Evolutionary conservation across 2,113 vertebrate species (phyloP), one percentile per base, ranked within the genome.

Genomic region (Psittacula cyanocephala): DNA sequence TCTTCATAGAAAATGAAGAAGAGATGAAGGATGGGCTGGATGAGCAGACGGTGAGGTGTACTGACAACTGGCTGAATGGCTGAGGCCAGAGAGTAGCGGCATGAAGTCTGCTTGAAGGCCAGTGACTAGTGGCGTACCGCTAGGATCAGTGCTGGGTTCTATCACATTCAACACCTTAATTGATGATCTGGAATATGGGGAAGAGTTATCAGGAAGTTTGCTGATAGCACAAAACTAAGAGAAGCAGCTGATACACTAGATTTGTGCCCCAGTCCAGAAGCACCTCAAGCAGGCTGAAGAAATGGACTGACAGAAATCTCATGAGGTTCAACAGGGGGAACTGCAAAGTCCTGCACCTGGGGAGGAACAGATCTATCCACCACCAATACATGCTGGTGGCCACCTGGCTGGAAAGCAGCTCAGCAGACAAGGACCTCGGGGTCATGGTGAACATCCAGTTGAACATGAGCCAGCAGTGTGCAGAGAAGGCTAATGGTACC

Each of bases 281-380:
- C 15, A 80, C 14, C 5, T 75, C 12, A 25, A 18, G 13, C 8
- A 69, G 19, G 5, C 22, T 70, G 5, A 17, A 81, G 10, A 64
- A 78, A 69, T 28, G 6, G 27, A 19, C 41, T 81, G 31, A 7
- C 18, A 63, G 29, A 62, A 67, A 63, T 31, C 2, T 23, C 41
- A 28, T 1, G 0, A 28, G 57, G 11, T 28, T 53, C n/a, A 81
- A 2, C 8, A 41, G 49, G 3, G 19, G 4, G 16, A 52, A 63
- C 6, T 25, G 4, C 2, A 5, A 63, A 83, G 63, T 72, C 47
- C n/a, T 53, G 5, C 31, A 12, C 4, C 10, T 49, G 24, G 13
- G 13, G 18, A 81, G 18, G 12, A 89, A 37, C 16, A 60, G 7
- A 10, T 28, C 24, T 20, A 44, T 11, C 31, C 27, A 52, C 20